Evolutionary conservation across 2,888 invertebrate species (phyloP).

Genomic region (Galeruca laticollis): DNA sequence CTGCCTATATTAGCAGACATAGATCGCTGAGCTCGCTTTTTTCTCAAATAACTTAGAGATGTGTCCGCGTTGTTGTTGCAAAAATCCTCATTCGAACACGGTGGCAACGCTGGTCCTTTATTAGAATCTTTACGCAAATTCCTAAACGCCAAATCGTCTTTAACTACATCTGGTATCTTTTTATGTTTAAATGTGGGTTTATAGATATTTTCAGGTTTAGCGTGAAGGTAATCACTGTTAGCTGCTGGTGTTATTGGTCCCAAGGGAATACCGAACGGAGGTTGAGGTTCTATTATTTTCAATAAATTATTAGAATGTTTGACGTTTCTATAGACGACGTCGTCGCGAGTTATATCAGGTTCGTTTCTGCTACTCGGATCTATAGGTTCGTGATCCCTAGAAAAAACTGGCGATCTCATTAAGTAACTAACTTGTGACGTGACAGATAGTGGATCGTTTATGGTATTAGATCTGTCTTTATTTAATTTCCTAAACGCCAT

Average conservation of each 20-base stretch:
- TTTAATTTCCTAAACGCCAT: slow-evolving; percentile 84
- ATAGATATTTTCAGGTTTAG: slow-evolving; percentile 73
- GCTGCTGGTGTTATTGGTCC: slow-evolving; percentile 86
- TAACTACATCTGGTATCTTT: slow-evolving; percentile 83
- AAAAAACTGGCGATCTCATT: slow-evolving; percentile 76
- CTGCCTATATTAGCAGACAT: slow-evolving; percentile 87
- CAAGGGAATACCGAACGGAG: slow-evolving; percentile 90
- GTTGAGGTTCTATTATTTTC: slow-evolving; percentile 84
- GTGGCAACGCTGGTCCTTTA: slow-evolving; percentile 67
- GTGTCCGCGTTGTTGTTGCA: slow-evolving; percentile 66
- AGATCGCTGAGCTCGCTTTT: slow-evolving; percentile 84
- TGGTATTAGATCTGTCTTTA: slow-evolving; percentile 70
- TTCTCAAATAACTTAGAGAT: slow-evolving; percentile 71
- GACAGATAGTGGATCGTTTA: slow-evolving; percentile 66
- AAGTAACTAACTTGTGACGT: slow-evolving; percentile 75
- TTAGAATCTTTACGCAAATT: slow-evolving; percentile 84
- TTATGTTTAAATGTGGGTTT: slow-evolving; percentile 74
- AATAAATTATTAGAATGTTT: slow-evolving; percentile 81
- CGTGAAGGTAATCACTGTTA: slow-evolving; percentile 87
- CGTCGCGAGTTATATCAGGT: slow-evolving; percentile 86
- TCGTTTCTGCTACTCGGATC: slow-evolving; percentile 66
- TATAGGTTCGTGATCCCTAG: slow-evolving; percentile 68
- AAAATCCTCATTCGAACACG: slow-evolving; percentile 68
- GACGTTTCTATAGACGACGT: slow-evolving; percentile 85
- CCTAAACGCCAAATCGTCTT: slow-evolving; percentile 89